Conservation (phyloP, 2,113 vertebrate species). For the Podarcis cretensis region DNA sequence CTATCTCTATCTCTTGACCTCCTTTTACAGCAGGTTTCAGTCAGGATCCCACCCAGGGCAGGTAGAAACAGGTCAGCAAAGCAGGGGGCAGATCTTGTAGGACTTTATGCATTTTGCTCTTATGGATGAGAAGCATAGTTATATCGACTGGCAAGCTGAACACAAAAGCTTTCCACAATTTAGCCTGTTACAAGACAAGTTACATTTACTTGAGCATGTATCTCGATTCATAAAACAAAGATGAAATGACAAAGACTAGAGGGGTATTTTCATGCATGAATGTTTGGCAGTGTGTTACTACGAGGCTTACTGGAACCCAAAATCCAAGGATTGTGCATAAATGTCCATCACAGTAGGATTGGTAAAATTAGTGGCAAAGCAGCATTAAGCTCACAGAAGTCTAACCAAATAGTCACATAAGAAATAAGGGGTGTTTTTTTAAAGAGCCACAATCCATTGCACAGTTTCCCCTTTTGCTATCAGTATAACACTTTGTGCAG, state of each 20-base stretch:
- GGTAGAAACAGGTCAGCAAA: no score
- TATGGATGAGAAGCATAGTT: not conserved
- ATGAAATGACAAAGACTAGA: constrained; percentile 20
- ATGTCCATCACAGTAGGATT: not conserved
- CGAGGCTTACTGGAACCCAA: not conserved
- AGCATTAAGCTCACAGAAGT: rapidly evolving
- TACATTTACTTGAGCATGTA: constrained; percentile 30
- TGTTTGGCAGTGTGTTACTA: constrained; percentile 40
- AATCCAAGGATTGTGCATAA: not conserved
- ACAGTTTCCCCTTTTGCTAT: not conserved
- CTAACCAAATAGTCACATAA: not conserved
- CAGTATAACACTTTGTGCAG: not conserved
- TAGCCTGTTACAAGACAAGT: constrained; percentile 35
- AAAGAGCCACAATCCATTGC: not conserved
- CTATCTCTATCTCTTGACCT: no score
- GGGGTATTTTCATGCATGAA: not conserved
- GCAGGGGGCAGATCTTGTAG: no score
- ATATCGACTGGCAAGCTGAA: not conserved
- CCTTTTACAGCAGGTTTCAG: no score
- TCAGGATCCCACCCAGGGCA: no score
- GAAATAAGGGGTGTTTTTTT: not conserved
- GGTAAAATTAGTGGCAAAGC: not conserved
- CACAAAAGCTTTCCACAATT: not conserved
- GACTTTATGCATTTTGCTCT: not conserved
- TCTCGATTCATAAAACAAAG: constrained; percentile 25